phyloP scores from a whole-genome alignment of 1,140 invertebrate species.

The Drosophila fuyamai region DNA sequence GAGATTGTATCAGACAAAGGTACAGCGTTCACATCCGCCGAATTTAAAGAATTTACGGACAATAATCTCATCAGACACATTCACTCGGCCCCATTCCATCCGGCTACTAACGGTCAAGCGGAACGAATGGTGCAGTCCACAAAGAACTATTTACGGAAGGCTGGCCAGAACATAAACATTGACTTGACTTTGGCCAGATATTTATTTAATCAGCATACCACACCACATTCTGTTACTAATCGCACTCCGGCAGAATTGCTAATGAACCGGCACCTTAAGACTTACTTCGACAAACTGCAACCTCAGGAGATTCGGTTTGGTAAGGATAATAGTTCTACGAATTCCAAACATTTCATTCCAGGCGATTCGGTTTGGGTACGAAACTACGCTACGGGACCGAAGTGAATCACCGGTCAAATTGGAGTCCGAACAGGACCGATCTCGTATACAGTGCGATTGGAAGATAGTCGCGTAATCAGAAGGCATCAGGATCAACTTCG shows the following conservation, averaged over 20 bases:
- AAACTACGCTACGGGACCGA: no score
- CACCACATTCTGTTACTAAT: neutral
- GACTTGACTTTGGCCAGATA: neutral
- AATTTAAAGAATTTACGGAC: neutral
- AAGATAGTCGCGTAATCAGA: no score
- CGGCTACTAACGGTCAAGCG: neutral
- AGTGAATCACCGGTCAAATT: no score
- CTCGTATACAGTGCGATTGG: no score
- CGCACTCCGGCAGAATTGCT: neutral
- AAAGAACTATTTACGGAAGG: neutral
- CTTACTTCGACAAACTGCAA: neutral
- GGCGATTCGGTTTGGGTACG: no score
- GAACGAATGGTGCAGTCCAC: neutral
- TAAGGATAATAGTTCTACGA: no score
- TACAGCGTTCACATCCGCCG: neutral
- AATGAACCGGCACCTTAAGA: neutral
- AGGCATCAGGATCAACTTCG: no score
- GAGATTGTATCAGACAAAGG: neutral
- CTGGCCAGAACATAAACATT: neutral
- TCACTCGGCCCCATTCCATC: neutral
- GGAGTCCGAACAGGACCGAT: no score
- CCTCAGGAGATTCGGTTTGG: neutral
- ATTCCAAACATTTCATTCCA: no score
- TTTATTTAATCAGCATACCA: neutral
- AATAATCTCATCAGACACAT: neutral